Base-by-base conservation (phyloP, 2,113 vertebrate genomes). In the Fregata magnificens region DNA sequence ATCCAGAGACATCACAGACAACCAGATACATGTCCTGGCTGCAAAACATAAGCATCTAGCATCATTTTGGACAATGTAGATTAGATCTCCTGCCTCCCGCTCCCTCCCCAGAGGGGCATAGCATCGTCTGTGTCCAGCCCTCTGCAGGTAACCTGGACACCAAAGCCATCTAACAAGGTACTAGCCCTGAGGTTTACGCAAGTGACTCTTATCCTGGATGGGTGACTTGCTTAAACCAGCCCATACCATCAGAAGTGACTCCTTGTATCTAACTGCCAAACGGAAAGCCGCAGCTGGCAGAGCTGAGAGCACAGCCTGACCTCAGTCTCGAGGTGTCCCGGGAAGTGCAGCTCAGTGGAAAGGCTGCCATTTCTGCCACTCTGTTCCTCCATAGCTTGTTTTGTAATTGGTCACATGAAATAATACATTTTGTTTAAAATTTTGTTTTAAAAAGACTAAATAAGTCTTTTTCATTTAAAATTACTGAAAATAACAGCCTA, bases 41-140 rank as follows among this genome's bases (percentile, higher is more conserved):
- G 32, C 56, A 70, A 61, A 76, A 25, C 52, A 49, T 25, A 62
- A 44, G 28, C 29, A 38, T 20, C 14, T 17, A 71, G 55, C 28
- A 66, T 6, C 1, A 25, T 58, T 85, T 52, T 31, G 24, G 18
- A n/a, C 49, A 28, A 18, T 56, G 5, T 25, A 74, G 34, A 32
- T 56, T 6, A 28, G 18, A 40, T 21, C 6, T 74, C 20, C 55
- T 45, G 7, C 45, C 34, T 58, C 11, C 21, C 0, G 0, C 15
- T 72, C 47, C 32, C 34, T 76, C 6, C 28, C n/a, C 52, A 45
- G 18, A 34, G 26, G 28, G 24, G 29, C 16, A 58, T 24, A 58
- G 31, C 34, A 28, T 40, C 0, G 0, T 34, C 52, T 49, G 44
- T 47, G 45, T 24, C 31, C 56, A 80, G 62, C 32, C 17, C 34